Evolutionary conservation across 2,888 invertebrate species (phyloP).

Genomic region (Tinea trinotella): DNA sequence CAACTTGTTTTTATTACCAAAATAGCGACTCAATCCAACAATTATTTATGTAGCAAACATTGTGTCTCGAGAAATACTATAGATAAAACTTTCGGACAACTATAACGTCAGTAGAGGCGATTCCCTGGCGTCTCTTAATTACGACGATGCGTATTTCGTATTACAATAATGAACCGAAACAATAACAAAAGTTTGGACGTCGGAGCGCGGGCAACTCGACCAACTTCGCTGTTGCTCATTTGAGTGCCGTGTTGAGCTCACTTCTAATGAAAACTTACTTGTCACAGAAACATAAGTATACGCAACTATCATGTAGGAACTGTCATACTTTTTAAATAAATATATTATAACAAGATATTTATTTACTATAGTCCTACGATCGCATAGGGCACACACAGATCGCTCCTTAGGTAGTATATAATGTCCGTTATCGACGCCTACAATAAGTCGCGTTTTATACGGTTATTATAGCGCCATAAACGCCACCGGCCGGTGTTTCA

Average conservation of each 20-base stretch:
- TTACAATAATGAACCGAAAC: conserved; percentile 70
- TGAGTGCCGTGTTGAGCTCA: conserved; percentile 59
- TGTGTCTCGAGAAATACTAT: conserved; percentile 45
- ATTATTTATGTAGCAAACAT: conserved; percentile 56
- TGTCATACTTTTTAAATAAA: background rate
- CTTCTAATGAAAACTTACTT: conserved; percentile 65
- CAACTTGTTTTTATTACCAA: conserved; percentile 47
- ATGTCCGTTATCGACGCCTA: conserved; percentile 67
- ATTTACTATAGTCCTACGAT: background rate
- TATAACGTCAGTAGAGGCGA: conserved; percentile 57
- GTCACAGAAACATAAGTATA: conserved; percentile 29
- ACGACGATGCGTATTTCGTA: conserved; percentile 64
- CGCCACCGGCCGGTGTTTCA: conserved; percentile 70
- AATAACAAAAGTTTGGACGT: conserved; percentile 68
- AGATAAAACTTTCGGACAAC: conserved; percentile 56
- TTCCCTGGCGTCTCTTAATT: conserved; percentile 66
- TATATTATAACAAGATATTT: background rate
- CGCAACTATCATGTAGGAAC: background rate
- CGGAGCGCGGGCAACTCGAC: conserved; percentile 47
- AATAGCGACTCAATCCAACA: conserved; percentile 42
- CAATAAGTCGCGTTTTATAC: conserved; percentile 72
- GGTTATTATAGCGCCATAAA: conserved; percentile 72
- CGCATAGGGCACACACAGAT: conserved; percentile 25
- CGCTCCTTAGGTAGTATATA: conserved; percentile 49
- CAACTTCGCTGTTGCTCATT: conserved; percentile 58